phyloP scores from a whole-genome alignment of 2,113 vertebrate genomes.

The Anguilla japonica region DNA sequence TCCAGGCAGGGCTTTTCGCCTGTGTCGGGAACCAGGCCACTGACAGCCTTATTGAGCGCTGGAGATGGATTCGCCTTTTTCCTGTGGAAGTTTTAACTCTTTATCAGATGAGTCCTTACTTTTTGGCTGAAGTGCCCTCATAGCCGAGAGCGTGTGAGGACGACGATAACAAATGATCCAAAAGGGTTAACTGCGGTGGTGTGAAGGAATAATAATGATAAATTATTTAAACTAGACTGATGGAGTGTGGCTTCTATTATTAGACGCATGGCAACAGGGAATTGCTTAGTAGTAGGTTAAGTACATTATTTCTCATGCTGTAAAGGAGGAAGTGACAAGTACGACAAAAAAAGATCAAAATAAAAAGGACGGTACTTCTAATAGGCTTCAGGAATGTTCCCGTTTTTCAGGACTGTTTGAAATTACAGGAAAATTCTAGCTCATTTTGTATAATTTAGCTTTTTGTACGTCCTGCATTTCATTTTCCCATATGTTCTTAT shows the following conservation, averaged over 20 bases:
- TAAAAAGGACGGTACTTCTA: neutral
- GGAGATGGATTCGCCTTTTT: slow-evolving; percentile 5
- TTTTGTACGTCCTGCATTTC: slow-evolving; percentile 50
- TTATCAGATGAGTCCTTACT: neutral
- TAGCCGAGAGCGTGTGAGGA: neutral
- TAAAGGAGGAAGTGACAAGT: neutral
- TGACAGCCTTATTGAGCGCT: neutral
- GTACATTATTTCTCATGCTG: neutral
- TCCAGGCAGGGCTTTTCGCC: slow-evolving; percentile 4
- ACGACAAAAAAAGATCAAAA: neutral
- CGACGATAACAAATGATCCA: slow-evolving; percentile 15
- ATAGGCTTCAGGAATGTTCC: slow-evolving; percentile 27
- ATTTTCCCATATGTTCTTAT: slow-evolving; percentile 64
- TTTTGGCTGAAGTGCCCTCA: neutral
- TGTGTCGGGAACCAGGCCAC: neutral
- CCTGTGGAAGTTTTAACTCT: slow-evolving; percentile 17
- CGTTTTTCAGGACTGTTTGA: slow-evolving; percentile 47
- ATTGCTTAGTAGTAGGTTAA: slow-evolving; percentile 13
- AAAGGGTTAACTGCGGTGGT: neutral
- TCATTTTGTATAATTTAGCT: slow-evolving; percentile 65
- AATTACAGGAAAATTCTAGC: slow-evolving; percentile 52
- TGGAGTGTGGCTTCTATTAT: slow-evolving; percentile 1
- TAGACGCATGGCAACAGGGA: slow-evolving; percentile 15
- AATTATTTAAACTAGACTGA: slow-evolving; percentile 13
- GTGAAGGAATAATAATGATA: slow-evolving; percentile 13